These are phyloP conservation scores for Forficula auricularia DNA, from an alignment of 1,140 invertebrate genomes.

Conservation along the genomic window DNA sequence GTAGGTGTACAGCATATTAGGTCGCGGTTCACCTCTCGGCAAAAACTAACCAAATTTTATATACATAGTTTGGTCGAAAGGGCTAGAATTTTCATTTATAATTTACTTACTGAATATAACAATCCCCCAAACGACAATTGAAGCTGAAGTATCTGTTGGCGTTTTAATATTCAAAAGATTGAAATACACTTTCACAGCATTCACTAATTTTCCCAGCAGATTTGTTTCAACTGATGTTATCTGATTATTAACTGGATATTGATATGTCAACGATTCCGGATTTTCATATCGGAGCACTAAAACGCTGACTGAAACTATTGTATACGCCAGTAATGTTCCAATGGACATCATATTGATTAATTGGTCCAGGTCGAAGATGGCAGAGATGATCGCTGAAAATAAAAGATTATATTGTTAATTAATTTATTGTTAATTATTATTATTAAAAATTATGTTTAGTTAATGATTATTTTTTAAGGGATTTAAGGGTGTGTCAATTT, in stretches of 20 bases:
- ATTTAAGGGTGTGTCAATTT: no score
- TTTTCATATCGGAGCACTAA: constrained; percentile 10
- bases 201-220: background rate
- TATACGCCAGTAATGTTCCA: constrained; percentile 10
- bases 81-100: background rate
- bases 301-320: constrained; percentile 11
- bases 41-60: no score
- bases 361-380: no score
- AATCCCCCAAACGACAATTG: constrained; percentile 2
- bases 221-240: background rate
- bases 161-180: constrained; percentile 7
- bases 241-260: constrained; percentile 4
- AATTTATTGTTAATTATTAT: no score
- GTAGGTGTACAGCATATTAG: no score
- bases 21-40: no score
- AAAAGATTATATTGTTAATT: no score
- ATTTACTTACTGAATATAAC: constrained; percentile 11
- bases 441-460: no score
- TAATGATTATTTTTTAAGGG: no score
- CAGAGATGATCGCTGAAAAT: no score
- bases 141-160: constrained; percentile 5
- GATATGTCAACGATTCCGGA: background rate
- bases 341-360: background rate
- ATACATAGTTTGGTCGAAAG: no score
- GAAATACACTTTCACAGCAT: constrained; percentile 1